Evolutionary conservation across 1,140 invertebrate genomes (phyloP).

Genomic region (Bombus impatiens): DNA sequence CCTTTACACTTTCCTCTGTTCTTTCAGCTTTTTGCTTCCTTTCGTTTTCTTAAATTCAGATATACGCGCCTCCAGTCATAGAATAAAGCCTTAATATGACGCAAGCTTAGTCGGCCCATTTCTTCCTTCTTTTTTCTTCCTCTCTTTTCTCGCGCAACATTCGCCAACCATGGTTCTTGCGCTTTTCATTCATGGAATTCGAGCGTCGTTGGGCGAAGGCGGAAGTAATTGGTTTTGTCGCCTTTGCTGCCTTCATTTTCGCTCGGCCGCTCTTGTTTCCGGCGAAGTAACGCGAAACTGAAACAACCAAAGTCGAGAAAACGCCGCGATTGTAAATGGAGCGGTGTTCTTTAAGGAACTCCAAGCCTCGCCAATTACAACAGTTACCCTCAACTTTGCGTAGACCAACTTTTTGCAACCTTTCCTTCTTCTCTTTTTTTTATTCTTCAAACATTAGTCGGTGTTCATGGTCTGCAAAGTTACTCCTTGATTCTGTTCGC

Average conservation of each 20-base stretch:
- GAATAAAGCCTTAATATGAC: background rate
- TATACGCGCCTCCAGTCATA: background rate
- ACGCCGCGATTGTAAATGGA: constrained; percentile 4
- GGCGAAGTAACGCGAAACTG: constrained; percentile 11
- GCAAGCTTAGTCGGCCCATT: background rate
- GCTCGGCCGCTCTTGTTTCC: background rate
- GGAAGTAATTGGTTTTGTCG: constrained; percentile 42
- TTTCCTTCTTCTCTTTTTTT: too few relatives aligned
- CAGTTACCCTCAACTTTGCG: background rate
- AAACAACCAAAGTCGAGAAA: background rate
- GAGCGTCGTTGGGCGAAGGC: background rate
- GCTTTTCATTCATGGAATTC: constrained; percentile 22
- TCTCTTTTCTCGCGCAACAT: background rate
- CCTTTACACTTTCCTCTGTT: background rate
- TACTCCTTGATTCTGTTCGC: too few relatives aligned
- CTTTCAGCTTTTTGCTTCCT: background rate
- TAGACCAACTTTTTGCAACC: background rate
- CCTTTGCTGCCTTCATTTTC: constrained; percentile 22
- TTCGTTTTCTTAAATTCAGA: background rate
- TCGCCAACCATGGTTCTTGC: background rate
- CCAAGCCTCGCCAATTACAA: constrained; percentile 7
- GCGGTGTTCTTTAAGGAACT: constrained; percentile 11
- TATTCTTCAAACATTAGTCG: background rate
- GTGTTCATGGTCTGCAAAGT: background rate
- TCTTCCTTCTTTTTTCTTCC: background rate